These are phyloP conservation scores for Helicorthomorpha holstii DNA, from an alignment of 1,140 invertebrate species.

Conservation along the genomic window DNA sequence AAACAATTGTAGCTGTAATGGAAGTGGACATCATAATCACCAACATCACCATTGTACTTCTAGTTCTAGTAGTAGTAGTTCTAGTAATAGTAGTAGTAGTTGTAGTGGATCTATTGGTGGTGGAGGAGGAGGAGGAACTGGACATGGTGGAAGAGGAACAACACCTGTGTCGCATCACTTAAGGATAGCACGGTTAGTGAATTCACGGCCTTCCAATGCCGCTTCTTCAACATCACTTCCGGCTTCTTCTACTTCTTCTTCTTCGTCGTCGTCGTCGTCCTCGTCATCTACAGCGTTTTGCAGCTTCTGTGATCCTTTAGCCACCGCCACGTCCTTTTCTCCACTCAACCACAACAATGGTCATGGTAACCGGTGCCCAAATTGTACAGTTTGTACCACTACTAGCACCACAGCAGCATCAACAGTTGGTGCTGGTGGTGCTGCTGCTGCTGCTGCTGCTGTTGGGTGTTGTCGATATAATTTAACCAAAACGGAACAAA, in stretches of 20 bases:
- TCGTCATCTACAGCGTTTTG: background rate
- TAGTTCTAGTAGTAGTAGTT: conserved; percentile 3
- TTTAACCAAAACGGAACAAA: no score
- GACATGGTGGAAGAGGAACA: no score
- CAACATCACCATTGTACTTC: background rate
- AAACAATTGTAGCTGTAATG: conserved; percentile 1
- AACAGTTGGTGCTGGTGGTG: no score
- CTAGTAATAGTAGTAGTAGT: conserved; percentile 7
- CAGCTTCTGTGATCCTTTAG: no score
- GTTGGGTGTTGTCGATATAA: no score
- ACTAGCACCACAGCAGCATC: no score
- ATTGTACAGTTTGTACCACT: no score
- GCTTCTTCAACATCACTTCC: background rate
- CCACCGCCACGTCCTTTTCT: no score
- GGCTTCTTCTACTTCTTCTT: background rate
- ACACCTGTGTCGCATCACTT: background rate
- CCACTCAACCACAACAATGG: no score
- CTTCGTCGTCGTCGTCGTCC: background rate
- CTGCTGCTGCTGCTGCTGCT: no score
- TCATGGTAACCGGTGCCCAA: no score
- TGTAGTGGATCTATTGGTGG: conserved; percentile 6
- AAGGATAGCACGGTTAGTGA: background rate
- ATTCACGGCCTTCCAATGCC: background rate
- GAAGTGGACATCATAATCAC: background rate
- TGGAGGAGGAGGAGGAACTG: conserved; percentile 4